Evolutionary conservation across 2,797 vertebrate species (phyloP).

Genomic region (Cuniculus paca): DNA sequence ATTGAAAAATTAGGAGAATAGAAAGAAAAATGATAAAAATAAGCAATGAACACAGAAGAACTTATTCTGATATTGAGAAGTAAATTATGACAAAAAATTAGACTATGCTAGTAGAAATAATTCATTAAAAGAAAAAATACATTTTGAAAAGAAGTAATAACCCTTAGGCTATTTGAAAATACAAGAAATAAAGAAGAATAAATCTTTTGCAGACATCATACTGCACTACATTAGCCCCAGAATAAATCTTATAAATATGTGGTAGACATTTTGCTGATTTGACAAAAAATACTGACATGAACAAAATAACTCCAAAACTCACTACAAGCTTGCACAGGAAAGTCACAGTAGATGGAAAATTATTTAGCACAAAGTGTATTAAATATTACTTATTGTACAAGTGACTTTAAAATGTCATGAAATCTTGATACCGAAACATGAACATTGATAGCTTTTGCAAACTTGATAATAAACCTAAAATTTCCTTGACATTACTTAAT

Average conservation of each 20-base stretch:
- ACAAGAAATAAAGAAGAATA: background rate
- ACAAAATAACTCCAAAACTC: background rate
- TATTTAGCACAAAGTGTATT: background rate
- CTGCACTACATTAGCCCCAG: background rate
- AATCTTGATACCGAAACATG: background rate
- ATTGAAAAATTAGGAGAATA: background rate
- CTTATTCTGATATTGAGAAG: background rate
- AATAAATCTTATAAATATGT: conserved; percentile 28
- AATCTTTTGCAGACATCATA: background rate
- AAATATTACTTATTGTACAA: background rate
- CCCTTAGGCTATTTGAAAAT: background rate
- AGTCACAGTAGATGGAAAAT: background rate
- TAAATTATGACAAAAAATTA: background rate
- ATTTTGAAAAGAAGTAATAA: background rate
- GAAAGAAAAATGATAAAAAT: conserved; percentile 6
- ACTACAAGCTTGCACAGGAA: background rate
- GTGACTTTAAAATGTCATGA: background rate
- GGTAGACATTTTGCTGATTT: background rate
- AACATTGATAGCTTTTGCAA: conserved; percentile 2
- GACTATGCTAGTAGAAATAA: background rate
- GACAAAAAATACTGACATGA: conserved; percentile 12
- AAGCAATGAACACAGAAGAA: background rate
- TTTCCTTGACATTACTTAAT: conserved; percentile 15
- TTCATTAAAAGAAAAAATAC: background rate
- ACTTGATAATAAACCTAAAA: conserved; percentile 3